Conservation (phyloP, 2,797 vertebrate species). For the Phrynocephalus forsythii region DNA sequence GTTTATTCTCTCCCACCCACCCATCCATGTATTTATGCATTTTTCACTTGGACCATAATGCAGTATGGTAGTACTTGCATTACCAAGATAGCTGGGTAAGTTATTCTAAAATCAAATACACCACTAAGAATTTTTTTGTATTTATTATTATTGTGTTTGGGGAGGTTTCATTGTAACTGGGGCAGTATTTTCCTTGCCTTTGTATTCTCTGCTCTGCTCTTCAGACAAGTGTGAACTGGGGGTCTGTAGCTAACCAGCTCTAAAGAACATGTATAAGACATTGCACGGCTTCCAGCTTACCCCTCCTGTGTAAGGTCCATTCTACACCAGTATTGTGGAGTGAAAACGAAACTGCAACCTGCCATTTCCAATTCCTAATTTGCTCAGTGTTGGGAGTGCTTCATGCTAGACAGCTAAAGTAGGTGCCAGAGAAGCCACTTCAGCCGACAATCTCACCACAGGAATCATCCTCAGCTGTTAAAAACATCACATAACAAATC, state of each 20-base stretch:
- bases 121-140: background rate
- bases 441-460: slow-evolving; percentile 7
- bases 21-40: slow-evolving; percentile 42
- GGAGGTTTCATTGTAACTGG: slow-evolving; percentile 12
- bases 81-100: fast-evolving
- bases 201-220: background rate
- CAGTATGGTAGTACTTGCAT: background rate
- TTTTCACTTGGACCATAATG: slow-evolving; percentile 53
- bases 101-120: slow-evolving; percentile 18
- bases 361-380: background rate
- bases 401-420: background rate
- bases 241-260: slow-evolving; percentile 23
- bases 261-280: background rate
- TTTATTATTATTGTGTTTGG: background rate
- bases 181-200: background rate
- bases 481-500: background rate
- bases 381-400: background rate
- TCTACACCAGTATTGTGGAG: background rate
- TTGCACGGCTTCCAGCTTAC: slow-evolving; percentile 6
- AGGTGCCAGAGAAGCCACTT: background rate
- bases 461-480: background rate
- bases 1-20: slow-evolving; percentile 60
- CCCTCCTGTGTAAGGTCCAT: fast-evolving
- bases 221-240: background rate
- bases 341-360: slow-evolving; percentile 2